Conservation (phyloP, 2,888 invertebrate genomes). For the Synanthedon formicaeformis region DNA sequence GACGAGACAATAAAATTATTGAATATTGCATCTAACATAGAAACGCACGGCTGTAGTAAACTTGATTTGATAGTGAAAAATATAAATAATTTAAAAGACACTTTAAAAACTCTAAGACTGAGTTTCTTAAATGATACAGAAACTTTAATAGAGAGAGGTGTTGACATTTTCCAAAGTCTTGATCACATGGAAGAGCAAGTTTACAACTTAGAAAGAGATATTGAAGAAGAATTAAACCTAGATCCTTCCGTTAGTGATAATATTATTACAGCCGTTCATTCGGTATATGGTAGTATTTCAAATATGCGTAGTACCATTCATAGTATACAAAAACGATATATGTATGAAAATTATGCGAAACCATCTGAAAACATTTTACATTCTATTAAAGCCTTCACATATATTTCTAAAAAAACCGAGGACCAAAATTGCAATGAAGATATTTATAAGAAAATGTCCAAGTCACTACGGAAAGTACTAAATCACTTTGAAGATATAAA, state of each 20-base stretch:
- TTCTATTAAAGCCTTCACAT: slow-evolving; percentile 37
- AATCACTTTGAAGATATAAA: slow-evolving; percentile 63
- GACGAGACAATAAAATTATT: slow-evolving; percentile 45
- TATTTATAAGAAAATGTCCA: slow-evolving; percentile 35
- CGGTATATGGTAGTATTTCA: slow-evolving; percentile 63
- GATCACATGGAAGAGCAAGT: slow-evolving; percentile 56
- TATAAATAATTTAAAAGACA: slow-evolving; percentile 29
- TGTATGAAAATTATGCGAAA: slow-evolving; percentile 56
- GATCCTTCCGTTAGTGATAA: slow-evolving; percentile 31
- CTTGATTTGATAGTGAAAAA: slow-evolving; percentile 22
- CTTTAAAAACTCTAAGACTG: slow-evolving; percentile 31
- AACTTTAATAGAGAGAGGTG: slow-evolving; percentile 48
- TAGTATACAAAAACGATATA: slow-evolving; percentile 50
- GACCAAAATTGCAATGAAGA: slow-evolving; percentile 11
- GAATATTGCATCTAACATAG: slow-evolving; percentile 43
- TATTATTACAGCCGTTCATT: slow-evolving; percentile 58
- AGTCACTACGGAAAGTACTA: slow-evolving; percentile 40
- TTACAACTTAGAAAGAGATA: slow-evolving; percentile 43
- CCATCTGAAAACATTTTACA: slow-evolving; percentile 41
- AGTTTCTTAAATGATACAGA: slow-evolving; percentile 34
- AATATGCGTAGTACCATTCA: slow-evolving; percentile 66
- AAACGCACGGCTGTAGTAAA: slow-evolving; percentile 23
- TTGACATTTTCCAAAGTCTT: slow-evolving; percentile 46
- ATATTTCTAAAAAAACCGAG: slow-evolving; percentile 16
- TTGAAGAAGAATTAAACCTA: slow-evolving; percentile 23